These are phyloP conservation scores for Drosophila nigromelanica DNA, from an alignment of 1,140 invertebrate genomes.

Conservation along the genomic window DNA sequence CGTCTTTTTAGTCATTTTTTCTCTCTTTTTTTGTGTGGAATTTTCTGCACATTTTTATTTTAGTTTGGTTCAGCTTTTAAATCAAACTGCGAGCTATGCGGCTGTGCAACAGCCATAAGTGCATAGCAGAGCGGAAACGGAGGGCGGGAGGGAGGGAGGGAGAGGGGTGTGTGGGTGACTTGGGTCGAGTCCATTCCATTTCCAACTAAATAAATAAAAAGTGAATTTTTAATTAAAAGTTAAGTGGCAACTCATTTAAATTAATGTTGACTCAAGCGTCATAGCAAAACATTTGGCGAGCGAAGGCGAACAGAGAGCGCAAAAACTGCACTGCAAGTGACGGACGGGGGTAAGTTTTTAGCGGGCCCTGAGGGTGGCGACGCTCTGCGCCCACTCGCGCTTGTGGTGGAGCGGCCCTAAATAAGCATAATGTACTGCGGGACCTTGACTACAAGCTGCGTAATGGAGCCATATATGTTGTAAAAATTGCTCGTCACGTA, in stretches of 20 bases:
- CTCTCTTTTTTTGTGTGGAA: neutral
- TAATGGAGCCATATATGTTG: constrained; percentile 36
- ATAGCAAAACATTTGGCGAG: constrained; percentile 77
- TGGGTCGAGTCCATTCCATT: constrained; percentile 61
- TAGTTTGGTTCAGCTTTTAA: constrained; percentile 69
- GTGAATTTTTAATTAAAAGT: constrained; percentile 83
- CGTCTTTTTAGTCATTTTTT: constrained; percentile 9
- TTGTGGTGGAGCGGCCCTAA: constrained; percentile 30
- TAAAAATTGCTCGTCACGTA: constrained; percentile 36
- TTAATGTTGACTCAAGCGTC: constrained; percentile 82
- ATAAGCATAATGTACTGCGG: constrained; percentile 71
- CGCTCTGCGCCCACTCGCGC: constrained; percentile 1
- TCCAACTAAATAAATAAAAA: constrained; percentile 82
- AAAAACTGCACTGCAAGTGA: constrained; percentile 36
- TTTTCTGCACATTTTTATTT: constrained; percentile 63
- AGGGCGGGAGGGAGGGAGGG: neutral
- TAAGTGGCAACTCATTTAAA: constrained; percentile 83
- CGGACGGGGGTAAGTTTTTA: neutral
- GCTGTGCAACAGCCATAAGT: constrained; percentile 44
- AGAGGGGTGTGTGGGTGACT: neutral
- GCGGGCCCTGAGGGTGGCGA: neutral
- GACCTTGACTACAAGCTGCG: constrained; percentile 50
- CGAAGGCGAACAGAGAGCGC: constrained; percentile 30
- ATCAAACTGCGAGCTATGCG: constrained; percentile 60
- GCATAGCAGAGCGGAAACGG: constrained; percentile 6